Percentiles rank a stretch among this genome's conserved stretches.
Evolutionary conservation across 2,797 vertebrate species (phyloP).

Genomic region (Anguilla megastoma): DNA sequence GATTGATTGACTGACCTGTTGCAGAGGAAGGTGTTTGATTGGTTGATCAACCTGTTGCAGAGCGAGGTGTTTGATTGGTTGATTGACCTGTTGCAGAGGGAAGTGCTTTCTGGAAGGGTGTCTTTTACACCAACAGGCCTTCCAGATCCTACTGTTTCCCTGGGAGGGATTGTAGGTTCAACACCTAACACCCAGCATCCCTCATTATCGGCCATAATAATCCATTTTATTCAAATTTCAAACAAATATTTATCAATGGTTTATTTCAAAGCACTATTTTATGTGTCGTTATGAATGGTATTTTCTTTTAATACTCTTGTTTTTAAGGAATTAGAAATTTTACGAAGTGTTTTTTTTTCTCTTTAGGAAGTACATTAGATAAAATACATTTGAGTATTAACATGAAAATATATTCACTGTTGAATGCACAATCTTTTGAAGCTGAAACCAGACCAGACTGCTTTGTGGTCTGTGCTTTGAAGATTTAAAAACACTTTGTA

Average conservation of each 20-base stretch:
- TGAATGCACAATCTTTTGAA: too few relatives aligned
- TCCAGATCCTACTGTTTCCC: too few relatives aligned
- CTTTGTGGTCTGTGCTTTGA: conserved; percentile 1
- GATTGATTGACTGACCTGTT: too few relatives aligned
- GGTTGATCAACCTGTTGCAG: too few relatives aligned
- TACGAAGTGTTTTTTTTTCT: conserved; percentile 19
- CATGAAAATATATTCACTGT: not conserved
- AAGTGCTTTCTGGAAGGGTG: too few relatives aligned
- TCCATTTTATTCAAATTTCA: not conserved
- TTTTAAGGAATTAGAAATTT: conserved; percentile 24
- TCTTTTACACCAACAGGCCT: too few relatives aligned
- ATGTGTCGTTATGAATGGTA: not conserved
- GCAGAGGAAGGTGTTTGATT: too few relatives aligned
- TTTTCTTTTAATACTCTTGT: not conserved
- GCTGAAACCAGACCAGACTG: not conserved
- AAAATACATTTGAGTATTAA: not conserved
- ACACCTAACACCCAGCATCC: not conserved
- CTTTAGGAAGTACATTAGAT: conserved; percentile 23
- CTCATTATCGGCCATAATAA: not conserved
- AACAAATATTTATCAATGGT: not conserved
- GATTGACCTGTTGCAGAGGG: too few relatives aligned
- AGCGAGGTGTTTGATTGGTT: too few relatives aligned
- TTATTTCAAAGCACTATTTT: conserved; percentile 31
- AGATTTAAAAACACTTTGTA: conserved; percentile 34
- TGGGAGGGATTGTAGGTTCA: too few relatives aligned